phyloP scores from a whole-genome alignment of 2,113 vertebrate genomes.

The Sardina pilchardus region DNA sequence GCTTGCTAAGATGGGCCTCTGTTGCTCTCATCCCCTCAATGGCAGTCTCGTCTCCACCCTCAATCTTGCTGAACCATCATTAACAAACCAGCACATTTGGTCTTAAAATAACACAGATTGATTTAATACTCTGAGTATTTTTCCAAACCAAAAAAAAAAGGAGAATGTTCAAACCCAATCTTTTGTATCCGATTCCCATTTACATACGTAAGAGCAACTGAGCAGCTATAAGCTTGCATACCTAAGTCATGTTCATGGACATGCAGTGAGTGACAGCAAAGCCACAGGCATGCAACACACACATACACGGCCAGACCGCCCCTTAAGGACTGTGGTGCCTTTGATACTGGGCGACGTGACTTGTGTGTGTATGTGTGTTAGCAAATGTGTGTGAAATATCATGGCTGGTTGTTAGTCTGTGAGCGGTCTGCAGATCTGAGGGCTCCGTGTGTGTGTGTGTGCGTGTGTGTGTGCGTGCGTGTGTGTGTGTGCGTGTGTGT shows the following conservation, averaged over 20 bases:
- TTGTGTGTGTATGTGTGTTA: slow-evolving; percentile 25
- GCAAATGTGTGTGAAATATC: slow-evolving; percentile 22
- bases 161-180: background rate
- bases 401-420: slow-evolving; percentile 12
- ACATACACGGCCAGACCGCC: slow-evolving; percentile 10
- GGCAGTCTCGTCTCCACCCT: background rate
- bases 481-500: slow-evolving; percentile 13
- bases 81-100: background rate
- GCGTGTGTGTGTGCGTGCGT: slow-evolving; percentile 12
- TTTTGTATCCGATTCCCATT: background rate
- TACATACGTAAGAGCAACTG: background rate
- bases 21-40: background rate
- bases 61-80: background rate
- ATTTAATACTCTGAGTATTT: background rate
- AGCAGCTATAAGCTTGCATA: background rate
- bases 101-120: background rate
- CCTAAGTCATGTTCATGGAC: background rate
- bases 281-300: slow-evolving; percentile 13
- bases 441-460: background rate
- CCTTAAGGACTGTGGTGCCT: slow-evolving; percentile 27
- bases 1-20: background rate
- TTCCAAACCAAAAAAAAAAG: background rate
- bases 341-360: background rate
- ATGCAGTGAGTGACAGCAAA: background rate
- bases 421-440: slow-evolving; percentile 17